Evolutionary conservation across 2,113 vertebrate genomes (phyloP).

Genomic region (Speoplatyrhinus poulsoni): DNA sequence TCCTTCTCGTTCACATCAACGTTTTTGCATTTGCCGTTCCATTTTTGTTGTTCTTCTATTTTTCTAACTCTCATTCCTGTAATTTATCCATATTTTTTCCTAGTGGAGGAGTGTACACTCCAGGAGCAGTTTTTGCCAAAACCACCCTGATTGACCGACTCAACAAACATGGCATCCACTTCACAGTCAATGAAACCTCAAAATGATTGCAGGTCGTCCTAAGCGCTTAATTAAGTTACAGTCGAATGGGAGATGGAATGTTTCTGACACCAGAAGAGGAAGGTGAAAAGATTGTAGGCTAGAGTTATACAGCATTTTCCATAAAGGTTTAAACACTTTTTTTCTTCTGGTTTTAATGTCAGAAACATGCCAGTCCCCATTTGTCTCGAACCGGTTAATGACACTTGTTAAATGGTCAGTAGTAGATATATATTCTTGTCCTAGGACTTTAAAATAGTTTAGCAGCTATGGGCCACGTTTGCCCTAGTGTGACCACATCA

Average conservation of each 20-base stretch:
- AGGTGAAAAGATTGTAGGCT: too few relatives aligned
- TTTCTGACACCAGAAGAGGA: too few relatives aligned
- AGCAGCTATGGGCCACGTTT: too few relatives aligned
- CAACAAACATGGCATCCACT: slow-evolving; percentile 86
- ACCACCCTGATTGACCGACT: slow-evolving; percentile 91
- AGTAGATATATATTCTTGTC: too few relatives aligned
- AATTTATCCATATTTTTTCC: slow-evolving; percentile 13
- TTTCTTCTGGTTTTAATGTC: too few relatives aligned
- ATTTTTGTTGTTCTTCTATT: background rate
- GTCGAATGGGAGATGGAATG: background rate
- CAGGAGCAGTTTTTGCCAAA: slow-evolving; percentile 88
- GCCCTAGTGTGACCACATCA: too few relatives aligned
- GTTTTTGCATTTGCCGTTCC: background rate
- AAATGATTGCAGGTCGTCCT: slow-evolving; percentile 33
- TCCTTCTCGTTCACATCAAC: background rate
- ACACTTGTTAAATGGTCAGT: too few relatives aligned
- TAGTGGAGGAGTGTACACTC: slow-evolving; percentile 93
- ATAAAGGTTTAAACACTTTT: too few relatives aligned
- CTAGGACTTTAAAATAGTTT: too few relatives aligned
- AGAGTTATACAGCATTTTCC: too few relatives aligned
- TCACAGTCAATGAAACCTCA: slow-evolving; percentile 79
- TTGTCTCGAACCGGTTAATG: too few relatives aligned
- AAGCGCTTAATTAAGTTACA: slow-evolving; percentile 36
- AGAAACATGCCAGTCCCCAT: too few relatives aligned
- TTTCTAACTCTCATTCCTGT: background rate